A percentile compares a stretch with the other conserved stretches of the same genome.
phyloP scores from a whole-genome alignment of 2,888 invertebrate species.

The Apamea monoglypha region DNA sequence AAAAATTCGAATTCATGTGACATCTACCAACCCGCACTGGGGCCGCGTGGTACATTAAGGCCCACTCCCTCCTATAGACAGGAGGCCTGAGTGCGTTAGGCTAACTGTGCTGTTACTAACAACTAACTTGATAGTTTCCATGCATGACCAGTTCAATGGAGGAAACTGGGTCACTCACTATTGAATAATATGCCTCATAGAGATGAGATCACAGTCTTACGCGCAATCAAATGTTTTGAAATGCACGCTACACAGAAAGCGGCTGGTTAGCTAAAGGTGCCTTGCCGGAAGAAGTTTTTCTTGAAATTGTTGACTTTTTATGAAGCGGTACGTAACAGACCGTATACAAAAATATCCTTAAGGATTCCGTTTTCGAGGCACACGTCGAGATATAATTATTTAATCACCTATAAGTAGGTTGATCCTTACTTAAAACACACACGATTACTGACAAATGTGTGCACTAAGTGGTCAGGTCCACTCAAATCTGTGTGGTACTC shows the following conservation, averaged over 20 bases:
- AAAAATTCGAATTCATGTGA: too few species aligned
- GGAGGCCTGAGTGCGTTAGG: too few species aligned
- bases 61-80: too few species aligned
- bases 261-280: background rate
- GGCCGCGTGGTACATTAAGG: background rate
- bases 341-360: background rate
- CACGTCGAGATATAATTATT: background rate
- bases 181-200: background rate
- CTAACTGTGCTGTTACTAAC: background rate
- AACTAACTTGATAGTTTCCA: background rate
- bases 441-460: background rate
- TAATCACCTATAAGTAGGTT: too few species aligned
- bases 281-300: too few species aligned
- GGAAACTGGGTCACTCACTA: conserved; percentile 25
- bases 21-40: too few species aligned
- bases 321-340: background rate
- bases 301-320: background rate
- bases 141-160: background rate
- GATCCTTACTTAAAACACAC: background rate
- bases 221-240: conserved; percentile 20
- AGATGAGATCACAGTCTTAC: conserved; percentile 25
- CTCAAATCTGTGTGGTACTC: background rate
- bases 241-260: background rate
- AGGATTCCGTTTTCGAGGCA: background rate
- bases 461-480: background rate